Evolutionary conservation across 2,113 vertebrate genomes (phyloP), one percentile per base, ranked within the genome.

Genomic region (Aplodontia rufa): DNA sequence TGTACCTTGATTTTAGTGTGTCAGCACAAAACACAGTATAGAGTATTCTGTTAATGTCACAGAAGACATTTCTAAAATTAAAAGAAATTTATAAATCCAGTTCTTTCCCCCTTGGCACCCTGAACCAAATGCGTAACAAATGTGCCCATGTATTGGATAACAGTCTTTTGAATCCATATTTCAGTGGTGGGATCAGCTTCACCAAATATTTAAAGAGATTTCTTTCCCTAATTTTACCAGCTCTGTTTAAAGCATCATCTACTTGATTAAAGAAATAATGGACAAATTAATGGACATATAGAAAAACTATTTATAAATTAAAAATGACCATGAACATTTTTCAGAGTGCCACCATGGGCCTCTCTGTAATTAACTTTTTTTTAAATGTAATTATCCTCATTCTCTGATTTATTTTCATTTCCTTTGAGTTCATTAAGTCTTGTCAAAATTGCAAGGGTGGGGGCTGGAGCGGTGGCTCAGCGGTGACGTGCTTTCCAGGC

Each of bases 231-330:
- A 22, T 76, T 75, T 60, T 55, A 74, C n/a, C 49, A 58, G 51
- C 60, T 89, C 45, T 66, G 17, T 40, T 68, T 68, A 53, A 78
- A 91, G 6, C n/a, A 8, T 66, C 71, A 69, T 71, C 51, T 86
- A 72, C 26, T 45, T 81, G 45, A 74, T 20, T 72, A 40, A 85
- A 62, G 69, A 83, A 62, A 69, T 37, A 19, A 85, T 8, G n/a
- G 35, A 32, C 68, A 14, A 53, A 62, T 71, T 47, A 60, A 91
- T 53, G 45, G 1, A 28, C n/a, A 28, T 1, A 8, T 62, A n/a
- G 49, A 78, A 94, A 91, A 69, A 64, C 53, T n/a, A 37, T 22
- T 22, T 49, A 74, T 22, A 68, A 93, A 53, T 49, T 62, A 66
- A 75, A 95, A 78, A 30, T n/a, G 20, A 49, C 72, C 24, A 30